Evolutionary conservation across 2,113 vertebrate genomes (phyloP).

Genomic region (Xyrauchen texanus): DNA sequence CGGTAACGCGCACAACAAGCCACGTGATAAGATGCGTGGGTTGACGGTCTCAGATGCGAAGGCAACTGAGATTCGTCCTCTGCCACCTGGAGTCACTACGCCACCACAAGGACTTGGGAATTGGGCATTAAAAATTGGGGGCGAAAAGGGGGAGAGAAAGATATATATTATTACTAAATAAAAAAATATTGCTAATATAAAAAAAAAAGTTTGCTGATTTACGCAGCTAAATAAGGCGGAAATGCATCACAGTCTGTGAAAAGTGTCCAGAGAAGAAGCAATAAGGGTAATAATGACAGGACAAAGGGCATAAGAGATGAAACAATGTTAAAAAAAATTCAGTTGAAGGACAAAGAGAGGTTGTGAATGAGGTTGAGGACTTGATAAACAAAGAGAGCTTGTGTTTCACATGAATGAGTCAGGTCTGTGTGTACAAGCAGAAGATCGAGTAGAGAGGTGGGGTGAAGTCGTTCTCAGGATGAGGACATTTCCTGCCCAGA

Average conservation of each 20-base stretch:
- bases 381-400: slow-evolving; percentile 18
- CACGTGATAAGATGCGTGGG: no score
- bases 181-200: no score
- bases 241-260: no score
- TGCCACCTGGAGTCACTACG: no score
- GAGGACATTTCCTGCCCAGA: slow-evolving; percentile 46
- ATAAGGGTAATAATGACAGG: background rate
- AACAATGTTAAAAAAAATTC: background rate
- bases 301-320: background rate
- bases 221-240: background rate
- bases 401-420: slow-evolving; percentile 34
- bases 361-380: background rate
- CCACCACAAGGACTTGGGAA: no score
- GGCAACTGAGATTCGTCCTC: no score
- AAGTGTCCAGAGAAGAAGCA: no score
- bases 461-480: slow-evolving; percentile 1
- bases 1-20: no score
- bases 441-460: background rate
- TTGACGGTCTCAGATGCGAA: no score
- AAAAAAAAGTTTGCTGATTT: background rate
- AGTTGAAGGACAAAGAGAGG: background rate
- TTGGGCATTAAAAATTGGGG: no score
- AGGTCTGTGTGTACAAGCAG: background rate
- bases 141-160: no score
- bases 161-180: no score